phyloP scores from a whole-genome alignment of 2,888 invertebrate species.

The Antheraea yamamai region DNA sequence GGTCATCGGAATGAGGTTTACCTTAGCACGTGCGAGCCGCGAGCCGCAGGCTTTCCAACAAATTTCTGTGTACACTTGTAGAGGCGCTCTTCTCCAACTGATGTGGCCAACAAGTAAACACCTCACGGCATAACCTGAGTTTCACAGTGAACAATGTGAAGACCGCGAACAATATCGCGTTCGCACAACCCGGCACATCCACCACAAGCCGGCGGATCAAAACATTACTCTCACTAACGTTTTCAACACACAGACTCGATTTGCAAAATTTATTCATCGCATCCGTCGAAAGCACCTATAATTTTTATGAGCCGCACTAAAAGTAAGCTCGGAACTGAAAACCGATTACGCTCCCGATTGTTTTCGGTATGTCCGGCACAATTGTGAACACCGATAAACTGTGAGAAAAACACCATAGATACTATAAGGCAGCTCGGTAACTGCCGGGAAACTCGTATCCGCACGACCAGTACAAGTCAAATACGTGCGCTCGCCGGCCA shows the following conservation, averaged over 20 bases:
- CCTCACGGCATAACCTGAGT: conserved; percentile 51
- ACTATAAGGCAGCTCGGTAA: conserved; percentile 57
- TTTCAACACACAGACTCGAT: conserved; percentile 79
- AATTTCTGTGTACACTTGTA: conserved; percentile 41
- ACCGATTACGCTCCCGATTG: conserved; percentile 47
- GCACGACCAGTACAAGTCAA: conserved; percentile 64
- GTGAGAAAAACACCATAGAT: conserved; percentile 70
- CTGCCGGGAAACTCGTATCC: conserved; percentile 72
- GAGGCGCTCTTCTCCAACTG: conserved; percentile 39
- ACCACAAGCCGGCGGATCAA: conserved; percentile 74
- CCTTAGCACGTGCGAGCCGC: conserved; percentile 67
- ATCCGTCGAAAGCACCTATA: conserved; percentile 77
- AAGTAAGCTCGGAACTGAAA: conserved; percentile 54
- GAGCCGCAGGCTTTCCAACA: conserved; percentile 44
- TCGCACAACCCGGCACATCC: conserved; percentile 70
- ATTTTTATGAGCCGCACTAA: conserved; percentile 71
- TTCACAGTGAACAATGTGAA: conserved; percentile 57
- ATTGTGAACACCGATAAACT: conserved; percentile 70
- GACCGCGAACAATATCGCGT: conserved; percentile 58
- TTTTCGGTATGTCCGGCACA: conserved; percentile 62
- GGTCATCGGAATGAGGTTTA: conserved; percentile 55
- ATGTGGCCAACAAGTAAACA: conserved; percentile 40
- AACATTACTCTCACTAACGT: conserved; percentile 77
- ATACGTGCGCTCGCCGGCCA: conserved; percentile 85
- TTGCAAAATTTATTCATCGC: conserved; percentile 82